A percentile compares a stretch with the other conserved stretches of the same genome.
Conservation (phyloP, 2,113 vertebrate genomes). For the Callionymus lyra region DNA sequence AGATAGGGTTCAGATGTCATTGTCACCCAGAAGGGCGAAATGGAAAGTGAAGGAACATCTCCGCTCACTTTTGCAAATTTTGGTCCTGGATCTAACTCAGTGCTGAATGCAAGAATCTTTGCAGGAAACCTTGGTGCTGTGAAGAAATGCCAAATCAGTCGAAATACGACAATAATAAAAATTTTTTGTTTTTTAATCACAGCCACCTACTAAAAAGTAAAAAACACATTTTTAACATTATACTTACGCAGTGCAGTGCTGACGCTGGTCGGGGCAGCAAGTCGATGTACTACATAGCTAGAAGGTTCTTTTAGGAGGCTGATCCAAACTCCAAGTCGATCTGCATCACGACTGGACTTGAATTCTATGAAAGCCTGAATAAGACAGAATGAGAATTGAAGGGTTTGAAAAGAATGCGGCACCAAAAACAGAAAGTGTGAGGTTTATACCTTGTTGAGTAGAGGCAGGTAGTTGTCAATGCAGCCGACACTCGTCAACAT, state of each 20-base stretch:
- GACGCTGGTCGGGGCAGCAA: background rate
- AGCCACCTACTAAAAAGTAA: background rate
- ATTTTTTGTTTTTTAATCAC: too few species aligned
- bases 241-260: background rate
- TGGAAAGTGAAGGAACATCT: background rate
- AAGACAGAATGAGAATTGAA: background rate
- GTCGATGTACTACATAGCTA: slow-evolving; percentile 2
- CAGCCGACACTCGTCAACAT: background rate
- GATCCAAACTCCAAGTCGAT: slow-evolving; percentile 40
- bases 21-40: slow-evolving; percentile 24
- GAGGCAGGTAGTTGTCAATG: slow-evolving; percentile 31
- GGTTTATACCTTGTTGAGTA: slow-evolving; percentile 42
- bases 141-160: background rate
- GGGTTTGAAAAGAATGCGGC: background rate
- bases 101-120: slow-evolving; percentile 6
- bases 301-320: slow-evolving; percentile 10
- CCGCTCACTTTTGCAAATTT: fast-evolving
- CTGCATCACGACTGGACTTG: background rate
- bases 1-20: slow-evolving; percentile 20
- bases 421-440: too few species aligned
- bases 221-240: too few species aligned
- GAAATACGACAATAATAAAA: too few species aligned
- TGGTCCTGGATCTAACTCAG: fast-evolving
- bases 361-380: slow-evolving; percentile 43
- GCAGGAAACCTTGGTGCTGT: slow-evolving; percentile 9